Conservation (phyloP, 1,140 invertebrate species). For the Macrotrachela quadricornifera region DNA sequence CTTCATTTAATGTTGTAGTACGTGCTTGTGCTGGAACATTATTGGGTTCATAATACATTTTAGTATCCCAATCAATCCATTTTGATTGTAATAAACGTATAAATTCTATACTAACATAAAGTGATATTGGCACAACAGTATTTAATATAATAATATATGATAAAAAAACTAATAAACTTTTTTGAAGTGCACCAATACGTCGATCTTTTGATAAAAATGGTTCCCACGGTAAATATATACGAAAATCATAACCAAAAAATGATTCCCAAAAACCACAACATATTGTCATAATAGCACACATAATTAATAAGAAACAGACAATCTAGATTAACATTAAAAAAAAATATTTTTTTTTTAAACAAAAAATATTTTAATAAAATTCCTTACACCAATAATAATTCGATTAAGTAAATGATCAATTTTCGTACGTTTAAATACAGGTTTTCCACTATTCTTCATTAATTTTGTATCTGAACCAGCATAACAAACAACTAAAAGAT, state of each 20-base stretch:
- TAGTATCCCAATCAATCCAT: conserved; percentile 74
- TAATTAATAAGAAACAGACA: conserved; percentile 84
- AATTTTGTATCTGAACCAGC: conserved; percentile 95
- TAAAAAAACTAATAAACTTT: conserved; percentile 86
- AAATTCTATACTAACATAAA: conserved; percentile 83
- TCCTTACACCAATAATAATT: conserved; percentile 63
- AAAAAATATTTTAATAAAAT: no score
- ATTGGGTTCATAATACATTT: conserved; percentile 63
- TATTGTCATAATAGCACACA: conserved; percentile 90
- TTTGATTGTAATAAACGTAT: conserved; percentile 88
- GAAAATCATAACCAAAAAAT: conserved; percentile 48
- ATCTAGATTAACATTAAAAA: conserved; percentile 33
- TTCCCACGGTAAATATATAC: conserved; percentile 81
- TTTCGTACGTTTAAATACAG: conserved; percentile 92
- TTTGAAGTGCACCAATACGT: conserved; percentile 36
- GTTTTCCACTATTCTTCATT: conserved; percentile 99
- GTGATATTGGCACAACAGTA: conserved; percentile 95
- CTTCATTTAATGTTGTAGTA: conserved; percentile 93
- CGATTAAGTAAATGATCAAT: conserved; percentile 93
- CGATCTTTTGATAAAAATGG: conserved; percentile 47
- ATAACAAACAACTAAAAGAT: conserved; percentile 34
- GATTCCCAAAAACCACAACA: conserved; percentile 94
- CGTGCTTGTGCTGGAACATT: conserved; percentile 78
- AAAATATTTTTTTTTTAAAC: no score
- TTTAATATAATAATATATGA: conserved; percentile 63